phyloP scores from a whole-genome alignment of 2,888 invertebrate species.

The Ferdinandea cuprea region DNA sequence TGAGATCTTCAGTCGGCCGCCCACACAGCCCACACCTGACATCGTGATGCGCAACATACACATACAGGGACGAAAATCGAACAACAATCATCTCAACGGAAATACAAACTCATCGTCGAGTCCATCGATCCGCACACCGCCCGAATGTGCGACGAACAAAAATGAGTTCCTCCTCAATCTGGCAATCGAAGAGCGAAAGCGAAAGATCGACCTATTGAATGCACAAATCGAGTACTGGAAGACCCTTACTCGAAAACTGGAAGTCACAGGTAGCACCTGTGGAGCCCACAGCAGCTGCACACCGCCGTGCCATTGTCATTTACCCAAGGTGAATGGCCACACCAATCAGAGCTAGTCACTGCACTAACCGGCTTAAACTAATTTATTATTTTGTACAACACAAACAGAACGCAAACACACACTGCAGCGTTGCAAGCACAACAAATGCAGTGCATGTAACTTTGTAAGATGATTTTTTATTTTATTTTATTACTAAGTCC shows the following conservation, averaged over 20 bases:
- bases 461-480: slow-evolving; percentile 57
- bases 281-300: slow-evolving; percentile 78
- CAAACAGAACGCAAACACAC: slow-evolving; percentile 17
- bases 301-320: slow-evolving; percentile 80
- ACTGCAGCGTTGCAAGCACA: slow-evolving; percentile 15
- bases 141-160: slow-evolving; percentile 70
- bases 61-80: slow-evolving; percentile 57
- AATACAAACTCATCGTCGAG: slow-evolving; percentile 76
- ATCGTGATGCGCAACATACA: slow-evolving; percentile 36
- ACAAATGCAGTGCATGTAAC: slow-evolving; percentile 29
- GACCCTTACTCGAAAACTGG: slow-evolving; percentile 81
- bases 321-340: slow-evolving; percentile 79
- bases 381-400: slow-evolving; percentile 54
- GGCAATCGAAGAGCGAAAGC: slow-evolving; percentile 81
- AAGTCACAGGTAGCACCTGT: slow-evolving; percentile 76
- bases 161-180: slow-evolving; percentile 80
- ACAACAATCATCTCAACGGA: slow-evolving; percentile 75
- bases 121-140: slow-evolving; percentile 75
- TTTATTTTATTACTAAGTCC: slow-evolving; percentile 43
- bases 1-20: slow-evolving; percentile 80
- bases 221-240: slow-evolving; percentile 83
- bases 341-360: slow-evolving; percentile 76
- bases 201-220: slow-evolving; percentile 81
- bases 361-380: slow-evolving; percentile 29
- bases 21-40: slow-evolving; percentile 63